These are phyloP conservation scores for Jordanella pulchra DNA, from an alignment of 2,797 vertebrate species.

Conservation along the genomic window DNA sequence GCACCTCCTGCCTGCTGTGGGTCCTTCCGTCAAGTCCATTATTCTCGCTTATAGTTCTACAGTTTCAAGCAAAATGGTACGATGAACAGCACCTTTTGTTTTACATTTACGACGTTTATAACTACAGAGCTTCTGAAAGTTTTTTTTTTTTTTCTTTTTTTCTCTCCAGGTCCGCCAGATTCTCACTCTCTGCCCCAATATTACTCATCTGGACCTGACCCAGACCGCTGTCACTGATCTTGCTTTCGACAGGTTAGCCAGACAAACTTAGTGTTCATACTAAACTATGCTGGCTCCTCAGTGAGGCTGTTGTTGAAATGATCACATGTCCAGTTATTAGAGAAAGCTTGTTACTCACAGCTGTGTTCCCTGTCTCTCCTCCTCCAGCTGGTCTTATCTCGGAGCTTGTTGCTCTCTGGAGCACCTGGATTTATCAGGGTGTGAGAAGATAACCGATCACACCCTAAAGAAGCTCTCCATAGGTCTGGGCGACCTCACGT, in stretches of 20 bases:
- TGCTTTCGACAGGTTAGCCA: constrained; percentile 91
- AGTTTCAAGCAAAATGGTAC: constrained; percentile 96
- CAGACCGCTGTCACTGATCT: constrained; percentile 93
- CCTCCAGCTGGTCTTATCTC: constrained; percentile 86
- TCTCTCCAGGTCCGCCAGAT: constrained; percentile 89
- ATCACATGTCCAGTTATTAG: not conserved
- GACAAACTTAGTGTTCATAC: not conserved
- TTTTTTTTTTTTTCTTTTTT: constrained; percentile 12
- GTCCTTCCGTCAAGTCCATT: constrained; percentile 89
- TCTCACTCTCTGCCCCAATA: constrained; percentile 90
- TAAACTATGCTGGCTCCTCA: not conserved
- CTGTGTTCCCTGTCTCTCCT: not conserved
- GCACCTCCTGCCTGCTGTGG: constrained; percentile 88
- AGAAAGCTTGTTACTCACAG: not conserved
- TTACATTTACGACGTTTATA: not conserved
- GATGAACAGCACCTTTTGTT: not conserved
- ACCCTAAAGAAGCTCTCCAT: constrained; percentile 88
- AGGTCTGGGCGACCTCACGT: constrained; percentile 85
- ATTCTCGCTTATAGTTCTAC: constrained; percentile 94
- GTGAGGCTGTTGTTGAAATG: not conserved
- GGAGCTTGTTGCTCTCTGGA: constrained; percentile 86
- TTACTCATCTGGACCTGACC: constrained; percentile 93
- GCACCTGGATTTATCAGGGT: constrained; percentile 95
- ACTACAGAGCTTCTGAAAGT: not conserved
- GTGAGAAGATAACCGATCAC: constrained; percentile 92